Base-by-base conservation (phyloP, 2,888 invertebrate genomes). In the Mimas tiliae region DNA sequence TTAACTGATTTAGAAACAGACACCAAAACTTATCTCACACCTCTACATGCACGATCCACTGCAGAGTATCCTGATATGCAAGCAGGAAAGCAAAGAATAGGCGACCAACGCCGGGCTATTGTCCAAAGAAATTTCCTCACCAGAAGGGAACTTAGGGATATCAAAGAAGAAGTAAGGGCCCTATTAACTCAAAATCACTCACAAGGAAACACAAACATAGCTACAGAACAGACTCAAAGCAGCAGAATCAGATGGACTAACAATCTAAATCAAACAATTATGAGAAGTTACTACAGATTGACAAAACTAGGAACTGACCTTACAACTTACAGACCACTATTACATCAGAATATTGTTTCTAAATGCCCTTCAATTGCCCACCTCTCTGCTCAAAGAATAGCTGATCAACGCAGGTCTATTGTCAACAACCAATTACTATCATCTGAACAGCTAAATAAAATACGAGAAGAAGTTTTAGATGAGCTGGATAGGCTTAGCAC, bases 291-390 rank as follows among this genome's bases (percentile, higher is more conserved):
- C 27, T 55, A 55, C 38, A 55, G 11, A 55, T 0, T 55, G 9
- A 55, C 55, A n/a, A 55, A 55, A 34, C n/a, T 55, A 33, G 55
- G 34, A 55, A 55, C 55, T 14, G 55, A 55, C 9, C 12, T 55
- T 8, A 55, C 55, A 38, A 21, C 55, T 3, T 55, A 55, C 7
- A 34, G 55, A 34, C 34, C 55, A 38, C 34, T 34, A n/a, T 38
- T 55, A 55, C 55, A 55, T 9, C 55, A 55, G 34, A n/a, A 55
- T 9, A 33, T 55, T n/a, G 34, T 38, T n/a, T n/a, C 34, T 55
- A 55, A 55, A 34, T 55, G 27, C n/a, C 55, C 55, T n/a, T 34
- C 38, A 6, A n/a, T 55, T n/a, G n/a, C n/a, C n/a, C n/a, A n/a
- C n/a, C n/a, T n/a, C n/a, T n/a, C n/a, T n/a, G n/a, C n/a, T n/a